These are phyloP conservation scores for Plemyria rubiginata DNA, from an alignment of 2,888 invertebrate genomes.

Conservation along the genomic window DNA sequence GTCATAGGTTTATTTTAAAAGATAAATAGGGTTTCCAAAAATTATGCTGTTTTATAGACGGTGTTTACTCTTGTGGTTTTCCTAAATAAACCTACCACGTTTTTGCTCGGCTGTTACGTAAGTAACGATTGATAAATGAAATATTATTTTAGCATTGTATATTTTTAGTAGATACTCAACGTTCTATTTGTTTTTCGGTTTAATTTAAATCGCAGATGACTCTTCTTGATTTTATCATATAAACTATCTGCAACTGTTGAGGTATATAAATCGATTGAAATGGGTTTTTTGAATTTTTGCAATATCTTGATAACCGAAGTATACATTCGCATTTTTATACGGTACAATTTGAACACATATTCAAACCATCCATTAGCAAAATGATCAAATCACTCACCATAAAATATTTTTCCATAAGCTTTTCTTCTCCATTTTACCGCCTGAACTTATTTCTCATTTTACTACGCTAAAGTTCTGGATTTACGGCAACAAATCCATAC, in stretches of 20 bases:
- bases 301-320: no score
- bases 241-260: no score
- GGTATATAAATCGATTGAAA: no score
- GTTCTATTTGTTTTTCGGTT: no score
- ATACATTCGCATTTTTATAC: no score
- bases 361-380: no score
- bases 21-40: slow-evolving; percentile 36
- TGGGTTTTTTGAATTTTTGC: no score
- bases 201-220: no score
- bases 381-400: slow-evolving; percentile 58
- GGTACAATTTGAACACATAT: no score
- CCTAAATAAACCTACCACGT: not conserved
- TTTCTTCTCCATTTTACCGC: slow-evolving; percentile 67
- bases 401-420: slow-evolving; percentile 56
- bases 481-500: slow-evolving; percentile 34
- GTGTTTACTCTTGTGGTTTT: slow-evolving; percentile 11
- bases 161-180: no score
- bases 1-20: slow-evolving; percentile 6
- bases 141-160: not conserved
- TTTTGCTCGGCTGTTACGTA: not conserved
- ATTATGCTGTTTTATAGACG: slow-evolving; percentile 26
- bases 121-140: not conserved
- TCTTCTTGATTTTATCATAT: no score
- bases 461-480: slow-evolving; percentile 35
- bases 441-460: slow-evolving; percentile 59